Base-by-base conservation (phyloP, 1,140 invertebrate genomes). In the Drosophila insularis region DNA sequence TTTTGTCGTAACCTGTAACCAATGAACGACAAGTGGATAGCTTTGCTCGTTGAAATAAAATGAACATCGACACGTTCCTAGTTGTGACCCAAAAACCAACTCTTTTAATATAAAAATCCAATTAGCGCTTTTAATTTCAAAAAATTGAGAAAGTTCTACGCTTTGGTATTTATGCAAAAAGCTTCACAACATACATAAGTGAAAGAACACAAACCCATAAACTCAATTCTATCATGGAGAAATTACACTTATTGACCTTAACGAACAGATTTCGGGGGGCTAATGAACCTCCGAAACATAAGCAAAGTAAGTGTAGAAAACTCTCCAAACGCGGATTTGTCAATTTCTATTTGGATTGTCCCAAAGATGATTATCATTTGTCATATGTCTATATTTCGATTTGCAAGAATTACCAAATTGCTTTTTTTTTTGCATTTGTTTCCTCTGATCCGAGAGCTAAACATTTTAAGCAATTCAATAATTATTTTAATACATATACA, bases 401-500 rank as follows among this genome's bases (percentile, higher is more conserved):
- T 50, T 50, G 43, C 43, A 50, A 50, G 8, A 50, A 50, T 50
- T 50, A 50, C 43, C 21, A 50, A 46, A 46, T 46, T 21, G 1
- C 2, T 27, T 27, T 27, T 27, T 1, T 4, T 50, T 50, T 50
- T 21, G 43, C 43, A 50, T 50, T 50, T 17, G 43, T 21, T 50
- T 21, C 43, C 43, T 50, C 43, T 17, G 14, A 14, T 50, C 19
- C 17, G 14, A 46, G 27, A 27, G 43, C 43, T 50, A 10, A 21
- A 21, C 43, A 50, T 50, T 50, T 50, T 21, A 50, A 50, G 43
- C 43, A 50, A 50, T 50, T 50, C 43, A 50, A 50, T 50, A 55
- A 31, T 55, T 55, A 55, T 55, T 31, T 14, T 13, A 17, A 39
- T 59, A 37, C 31, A 3, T 59, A 17, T 10, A 35, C 8, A 8